Percentiles rank a stretch among this genome's conserved stretches.
Conservation (phyloP, 2,797 vertebrate genomes). For the Moxostoma hubbsi region DNA sequence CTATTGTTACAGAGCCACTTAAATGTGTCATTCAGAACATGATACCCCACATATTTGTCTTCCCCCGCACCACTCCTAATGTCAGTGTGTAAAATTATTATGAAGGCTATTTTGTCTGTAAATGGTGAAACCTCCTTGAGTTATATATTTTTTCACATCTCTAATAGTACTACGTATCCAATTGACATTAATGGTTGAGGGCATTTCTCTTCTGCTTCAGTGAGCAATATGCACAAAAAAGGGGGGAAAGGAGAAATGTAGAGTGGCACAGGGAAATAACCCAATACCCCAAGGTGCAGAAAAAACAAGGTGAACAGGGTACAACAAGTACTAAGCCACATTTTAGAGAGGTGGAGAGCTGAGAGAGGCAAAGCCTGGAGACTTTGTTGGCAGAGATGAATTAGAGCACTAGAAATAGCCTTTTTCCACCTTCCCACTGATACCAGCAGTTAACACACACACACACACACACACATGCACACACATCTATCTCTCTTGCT, state of each 20-base stretch:
- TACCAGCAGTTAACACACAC: conserved; percentile 69
- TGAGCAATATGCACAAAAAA: conserved; percentile 32
- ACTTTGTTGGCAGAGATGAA: conserved; percentile 82
- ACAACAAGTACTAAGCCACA: conserved; percentile 62
- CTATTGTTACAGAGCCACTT: conserved; percentile 13
- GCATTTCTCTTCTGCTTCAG: conserved; percentile 52
- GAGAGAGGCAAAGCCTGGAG: conserved; percentile 65
- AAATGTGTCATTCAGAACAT: conserved; percentile 9
- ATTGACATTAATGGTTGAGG: conserved; percentile 51
- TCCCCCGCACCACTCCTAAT: background rate
- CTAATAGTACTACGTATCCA: conserved; percentile 47
- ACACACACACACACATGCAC: conserved; percentile 8
- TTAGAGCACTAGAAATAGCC: conserved; percentile 77
- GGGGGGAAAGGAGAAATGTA: conserved; percentile 36
- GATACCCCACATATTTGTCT: conserved; percentile 16
- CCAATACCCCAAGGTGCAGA: conserved; percentile 56
- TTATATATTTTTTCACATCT: conserved; percentile 1
- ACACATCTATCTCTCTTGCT: conserved; percentile 51
- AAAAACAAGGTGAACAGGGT: conserved; percentile 68
- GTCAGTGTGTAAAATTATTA: conserved; percentile 28
- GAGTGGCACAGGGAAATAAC: conserved; percentile 49
- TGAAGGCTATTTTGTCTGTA: conserved; percentile 34
- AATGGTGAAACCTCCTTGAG: conserved; percentile 36
- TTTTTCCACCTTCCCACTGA: conserved; percentile 70
- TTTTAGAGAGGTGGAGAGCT: conserved; percentile 62